A percentile compares a stretch with the other conserved stretches of the same genome.
Evolutionary conservation across 2,113 vertebrate genomes (phyloP).

Genomic region (Zosterops japonicus): DNA sequence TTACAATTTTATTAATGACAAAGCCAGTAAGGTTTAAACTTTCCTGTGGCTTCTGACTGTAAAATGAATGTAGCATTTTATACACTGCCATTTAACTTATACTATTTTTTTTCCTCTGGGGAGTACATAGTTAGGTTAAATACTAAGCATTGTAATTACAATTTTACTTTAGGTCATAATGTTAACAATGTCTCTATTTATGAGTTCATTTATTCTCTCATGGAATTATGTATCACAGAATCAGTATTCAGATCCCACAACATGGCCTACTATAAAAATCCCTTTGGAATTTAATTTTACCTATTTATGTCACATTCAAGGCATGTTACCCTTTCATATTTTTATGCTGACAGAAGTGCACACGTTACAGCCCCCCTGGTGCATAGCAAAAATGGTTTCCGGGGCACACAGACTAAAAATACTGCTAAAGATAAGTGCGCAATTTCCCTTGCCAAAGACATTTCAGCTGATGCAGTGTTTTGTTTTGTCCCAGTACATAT

Average conservation of each 20-base stretch:
- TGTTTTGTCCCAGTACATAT: neutral
- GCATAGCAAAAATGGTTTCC: slow-evolving; percentile 62
- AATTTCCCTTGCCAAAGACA: neutral
- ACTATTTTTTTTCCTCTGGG: neutral
- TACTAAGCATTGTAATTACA: neutral
- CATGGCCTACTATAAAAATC: neutral
- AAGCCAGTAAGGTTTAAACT: neutral
- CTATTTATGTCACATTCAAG: neutral
- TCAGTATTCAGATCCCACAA: neutral
- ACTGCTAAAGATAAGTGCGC: slow-evolving; percentile 41
- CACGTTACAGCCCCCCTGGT: neutral
- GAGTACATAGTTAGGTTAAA: neutral
- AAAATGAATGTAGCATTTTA: neutral
- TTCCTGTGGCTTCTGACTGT: neutral
- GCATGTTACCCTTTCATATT: slow-evolving; percentile 13
- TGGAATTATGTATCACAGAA: neutral
- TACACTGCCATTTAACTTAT: neutral
- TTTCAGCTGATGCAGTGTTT: neutral
- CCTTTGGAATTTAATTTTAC: slow-evolving; percentile 36
- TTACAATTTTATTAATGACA: neutral
- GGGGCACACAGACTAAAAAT: slow-evolving; percentile 53
- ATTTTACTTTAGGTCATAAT: slow-evolving; percentile 18
- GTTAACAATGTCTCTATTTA: neutral
- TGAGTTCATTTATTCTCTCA: neutral
- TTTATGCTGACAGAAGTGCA: slow-evolving; percentile 51